phyloP scores from a whole-genome alignment of 2,113 vertebrate species.

The Pedetes capensis region DNA sequence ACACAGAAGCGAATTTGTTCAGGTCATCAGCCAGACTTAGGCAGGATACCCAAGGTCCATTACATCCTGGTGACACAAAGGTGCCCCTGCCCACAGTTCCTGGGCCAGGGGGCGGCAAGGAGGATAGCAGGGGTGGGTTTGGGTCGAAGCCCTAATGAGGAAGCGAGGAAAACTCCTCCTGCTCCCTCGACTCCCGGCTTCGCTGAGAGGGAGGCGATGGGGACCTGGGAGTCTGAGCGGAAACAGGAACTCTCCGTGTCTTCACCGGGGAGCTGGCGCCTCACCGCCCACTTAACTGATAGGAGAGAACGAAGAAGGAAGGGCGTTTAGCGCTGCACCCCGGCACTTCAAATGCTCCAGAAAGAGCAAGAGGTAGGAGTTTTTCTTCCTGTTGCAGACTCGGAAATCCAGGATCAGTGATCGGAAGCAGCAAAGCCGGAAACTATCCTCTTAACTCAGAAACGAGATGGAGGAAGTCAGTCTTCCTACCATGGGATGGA shows the following conservation, averaged over 20 bases:
- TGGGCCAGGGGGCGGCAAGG: too few species aligned
- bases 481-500: background rate
- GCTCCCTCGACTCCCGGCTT: background rate
- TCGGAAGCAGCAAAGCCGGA: background rate
- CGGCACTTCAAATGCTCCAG: background rate
- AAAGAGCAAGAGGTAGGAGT: background rate
- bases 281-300: too few species aligned
- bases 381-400: background rate
- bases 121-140: rapidly evolving
- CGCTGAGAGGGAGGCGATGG: too few species aligned
- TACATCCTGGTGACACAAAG: rapidly evolving
- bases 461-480: background rate
- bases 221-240: too few species aligned
- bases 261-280: rapidly evolving
- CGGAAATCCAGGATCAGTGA: background rate
- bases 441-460: background rate
- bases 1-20: background rate
- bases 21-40: background rate
- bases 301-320: background rate
- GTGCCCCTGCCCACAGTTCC: too few species aligned
- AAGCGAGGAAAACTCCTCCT: background rate
- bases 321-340: rapidly evolving
- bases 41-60: background rate
- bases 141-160: background rate
- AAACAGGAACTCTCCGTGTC: too few species aligned